These are phyloP conservation scores for Brenthis daphne DNA, from an alignment of 2,888 invertebrate genomes.

Conservation along the genomic window DNA sequence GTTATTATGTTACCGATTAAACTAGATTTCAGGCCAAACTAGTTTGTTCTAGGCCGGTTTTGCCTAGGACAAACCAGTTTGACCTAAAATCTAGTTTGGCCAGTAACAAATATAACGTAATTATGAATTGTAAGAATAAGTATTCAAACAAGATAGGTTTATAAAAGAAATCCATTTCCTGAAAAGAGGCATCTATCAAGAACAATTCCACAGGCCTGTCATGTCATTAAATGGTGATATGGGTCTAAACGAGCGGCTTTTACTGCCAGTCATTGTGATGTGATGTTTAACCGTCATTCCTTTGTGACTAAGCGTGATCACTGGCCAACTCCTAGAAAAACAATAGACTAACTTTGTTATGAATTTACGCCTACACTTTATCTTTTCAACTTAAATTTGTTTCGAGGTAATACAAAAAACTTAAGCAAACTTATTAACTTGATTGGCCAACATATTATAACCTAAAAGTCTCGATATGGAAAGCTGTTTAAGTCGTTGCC, in stretches of 20 bases:
- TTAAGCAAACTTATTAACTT: too few species aligned
- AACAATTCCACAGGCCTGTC: slow-evolving; percentile 48
- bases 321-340: slow-evolving; percentile 15
- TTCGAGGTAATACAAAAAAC: too few species aligned
- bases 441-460: too few species aligned
- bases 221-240: slow-evolving; percentile 56
- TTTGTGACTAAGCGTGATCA: slow-evolving; percentile 29
- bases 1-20: too few species aligned
- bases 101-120: not conserved
- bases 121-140: not conserved
- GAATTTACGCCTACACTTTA: too few species aligned
- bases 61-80: too few species aligned
- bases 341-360: slow-evolving; percentile 5
- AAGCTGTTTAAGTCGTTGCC: too few species aligned
- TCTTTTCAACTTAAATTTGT: too few species aligned
- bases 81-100: too few species aligned
- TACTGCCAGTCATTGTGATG: slow-evolving; percentile 44
- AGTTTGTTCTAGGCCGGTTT: too few species aligned
- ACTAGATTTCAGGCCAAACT: too few species aligned
- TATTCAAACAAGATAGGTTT: slow-evolving; percentile 13
- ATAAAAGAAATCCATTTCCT: slow-evolving; percentile 15
- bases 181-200: slow-evolving; percentile 41
- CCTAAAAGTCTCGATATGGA: too few species aligned
- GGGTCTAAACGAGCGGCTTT: slow-evolving; percentile 42
- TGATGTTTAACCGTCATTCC: slow-evolving; percentile 36